These are phyloP conservation scores for Tyria jacobaeae DNA, from an alignment of 2,888 invertebrate genomes.

Conservation along the genomic window DNA sequence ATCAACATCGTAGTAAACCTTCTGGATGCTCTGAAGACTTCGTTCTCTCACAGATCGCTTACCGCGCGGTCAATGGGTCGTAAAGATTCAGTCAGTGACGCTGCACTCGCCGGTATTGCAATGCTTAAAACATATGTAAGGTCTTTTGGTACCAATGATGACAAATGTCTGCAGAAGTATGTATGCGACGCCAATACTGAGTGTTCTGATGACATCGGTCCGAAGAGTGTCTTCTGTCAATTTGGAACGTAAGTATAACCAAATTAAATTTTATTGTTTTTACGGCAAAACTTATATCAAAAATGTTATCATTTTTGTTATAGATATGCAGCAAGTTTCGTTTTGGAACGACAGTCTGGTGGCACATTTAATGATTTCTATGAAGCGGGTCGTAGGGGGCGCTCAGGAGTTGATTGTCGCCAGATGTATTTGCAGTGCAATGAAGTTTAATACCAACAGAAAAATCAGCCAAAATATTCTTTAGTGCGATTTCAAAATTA, in stretches of 20 bases:
- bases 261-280: neutral
- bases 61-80: constrained; percentile 94
- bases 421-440: constrained; percentile 95
- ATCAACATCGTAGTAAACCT: constrained; percentile 97
- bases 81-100: constrained; percentile 96
- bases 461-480: constrained; percentile 48
- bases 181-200: constrained; percentile 96
- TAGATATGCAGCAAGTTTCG: constrained; percentile 95
- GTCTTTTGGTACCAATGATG: constrained; percentile 91
- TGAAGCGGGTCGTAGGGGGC: constrained; percentile 94
- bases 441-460: constrained; percentile 89
- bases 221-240: constrained; percentile 95
- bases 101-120: constrained; percentile 94
- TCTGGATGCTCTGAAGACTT: constrained; percentile 96
- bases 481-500: constrained; percentile 51
- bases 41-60: constrained; percentile 96
- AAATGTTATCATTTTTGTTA: constrained; percentile 23
- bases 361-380: constrained; percentile 92
- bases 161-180: constrained; percentile 94
- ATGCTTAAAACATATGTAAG: constrained; percentile 96
- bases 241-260: constrained; percentile 94
- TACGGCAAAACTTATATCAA: neutral
- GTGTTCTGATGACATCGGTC: constrained; percentile 92
- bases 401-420: constrained; percentile 94
- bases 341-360: constrained; percentile 91